Conservation (phyloP, 2,797 vertebrate species). For the Sebastes melanostomus region DNA sequence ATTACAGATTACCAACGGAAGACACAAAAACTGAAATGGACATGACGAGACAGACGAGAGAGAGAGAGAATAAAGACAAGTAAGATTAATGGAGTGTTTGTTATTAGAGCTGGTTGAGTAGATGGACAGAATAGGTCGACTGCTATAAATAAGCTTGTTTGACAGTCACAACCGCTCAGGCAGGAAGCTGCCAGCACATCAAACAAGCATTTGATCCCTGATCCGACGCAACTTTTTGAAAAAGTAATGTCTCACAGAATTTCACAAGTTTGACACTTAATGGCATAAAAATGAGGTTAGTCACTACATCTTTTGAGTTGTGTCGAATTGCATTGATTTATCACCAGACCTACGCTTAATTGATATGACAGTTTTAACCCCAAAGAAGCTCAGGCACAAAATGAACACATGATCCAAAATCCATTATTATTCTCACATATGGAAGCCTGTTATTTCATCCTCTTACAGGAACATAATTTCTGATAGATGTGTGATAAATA, state of each 20-base stretch:
- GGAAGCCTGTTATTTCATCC: background rate
- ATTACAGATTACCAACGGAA: slow-evolving; percentile 7
- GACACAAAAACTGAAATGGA: slow-evolving; percentile 19
- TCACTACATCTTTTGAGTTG: background rate
- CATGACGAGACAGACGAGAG: background rate
- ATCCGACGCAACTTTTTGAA: background rate
- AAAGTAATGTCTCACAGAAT: background rate
- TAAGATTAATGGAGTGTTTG: slow-evolving; percentile 55
- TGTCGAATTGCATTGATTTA: background rate
- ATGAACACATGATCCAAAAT: background rate
- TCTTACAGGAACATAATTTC: background rate
- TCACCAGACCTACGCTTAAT: background rate
- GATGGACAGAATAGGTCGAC: slow-evolving; percentile 31
- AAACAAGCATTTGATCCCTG: slow-evolving; percentile 38
- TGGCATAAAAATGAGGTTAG: background rate
- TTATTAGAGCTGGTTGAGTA: slow-evolving; percentile 34
- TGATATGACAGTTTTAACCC: background rate
- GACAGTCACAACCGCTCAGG: slow-evolving; percentile 43
- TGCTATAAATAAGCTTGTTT: slow-evolving; percentile 65
- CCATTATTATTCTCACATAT: background rate
- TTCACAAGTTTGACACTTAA: slow-evolving; percentile 1
- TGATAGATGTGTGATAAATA: background rate
- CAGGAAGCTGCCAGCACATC: slow-evolving; percentile 42
- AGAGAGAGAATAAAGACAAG: slow-evolving; percentile 30
- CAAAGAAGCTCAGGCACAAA: background rate